These are phyloP conservation scores for Chloropsis cyanopogon DNA, from an alignment of 2,113 vertebrate genomes.

Conservation along the genomic window DNA sequence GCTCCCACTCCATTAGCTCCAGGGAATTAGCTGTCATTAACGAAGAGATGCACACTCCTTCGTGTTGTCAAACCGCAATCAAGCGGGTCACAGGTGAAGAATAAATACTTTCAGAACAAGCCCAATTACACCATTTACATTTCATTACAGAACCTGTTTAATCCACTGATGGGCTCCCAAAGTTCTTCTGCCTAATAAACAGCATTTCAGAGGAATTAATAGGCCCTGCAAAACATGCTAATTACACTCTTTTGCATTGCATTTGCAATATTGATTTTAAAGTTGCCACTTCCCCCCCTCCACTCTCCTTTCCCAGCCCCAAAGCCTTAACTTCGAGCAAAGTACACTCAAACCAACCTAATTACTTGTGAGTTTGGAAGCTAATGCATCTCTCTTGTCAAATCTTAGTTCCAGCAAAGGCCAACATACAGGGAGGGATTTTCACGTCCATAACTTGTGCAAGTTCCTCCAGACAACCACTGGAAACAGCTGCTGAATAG, in stretches of 20 bases:
- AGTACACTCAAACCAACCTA: constrained; percentile 11
- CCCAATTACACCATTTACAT: constrained; percentile 77
- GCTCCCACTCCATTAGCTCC: constrained; percentile 72
- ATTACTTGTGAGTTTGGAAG: constrained; percentile 35
- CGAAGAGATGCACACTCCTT: constrained; percentile 65
- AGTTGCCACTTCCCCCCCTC: constrained; percentile 12
- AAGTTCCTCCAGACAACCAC: constrained; percentile 40
- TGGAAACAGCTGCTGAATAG: constrained; percentile 65
- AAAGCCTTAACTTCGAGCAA: constrained; percentile 31
- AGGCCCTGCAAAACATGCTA: constrained; percentile 64
- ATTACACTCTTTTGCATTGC: constrained; percentile 61
- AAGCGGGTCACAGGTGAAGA: constrained; percentile 74
- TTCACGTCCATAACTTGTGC: not conserved
- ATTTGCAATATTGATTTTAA: constrained; percentile 66
- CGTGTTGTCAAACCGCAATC: constrained; percentile 77
- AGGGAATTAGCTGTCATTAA: constrained; percentile 74
- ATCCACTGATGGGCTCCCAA: constrained; percentile 65
- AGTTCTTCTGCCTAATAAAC: constrained; percentile 69
- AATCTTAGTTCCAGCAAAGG: not conserved
- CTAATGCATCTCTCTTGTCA: constrained; percentile 8
- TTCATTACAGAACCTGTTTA: constrained; percentile 74
- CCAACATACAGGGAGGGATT: not conserved
- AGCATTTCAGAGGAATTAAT: constrained; percentile 68
- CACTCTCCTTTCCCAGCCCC: not conserved
- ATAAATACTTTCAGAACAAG: constrained; percentile 76